A percentile compares a stretch with the other conserved stretches of the same genome.
Evolutionary conservation across 2,113 vertebrate species (phyloP).

Genomic region (Oryzias woworae): DNA sequence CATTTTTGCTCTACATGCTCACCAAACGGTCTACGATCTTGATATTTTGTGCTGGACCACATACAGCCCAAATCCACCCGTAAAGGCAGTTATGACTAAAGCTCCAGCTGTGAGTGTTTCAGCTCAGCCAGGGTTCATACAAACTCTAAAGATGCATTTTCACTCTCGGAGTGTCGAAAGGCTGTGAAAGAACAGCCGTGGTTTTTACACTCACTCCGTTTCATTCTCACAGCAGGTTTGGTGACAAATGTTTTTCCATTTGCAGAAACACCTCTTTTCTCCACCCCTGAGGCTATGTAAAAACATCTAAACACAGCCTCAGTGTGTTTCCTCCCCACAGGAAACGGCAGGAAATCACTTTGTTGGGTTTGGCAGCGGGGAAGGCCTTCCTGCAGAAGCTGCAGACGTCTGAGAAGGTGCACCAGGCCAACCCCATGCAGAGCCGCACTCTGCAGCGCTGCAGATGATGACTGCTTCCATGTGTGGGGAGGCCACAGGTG

Average conservation of each 20-base stretch:
- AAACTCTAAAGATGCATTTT: no score
- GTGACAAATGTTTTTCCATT: slow-evolving; percentile 44
- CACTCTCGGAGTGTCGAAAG: no score
- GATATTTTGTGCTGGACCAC: no score
- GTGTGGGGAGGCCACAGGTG: slow-evolving; percentile 37
- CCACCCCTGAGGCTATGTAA: slow-evolving; percentile 43
- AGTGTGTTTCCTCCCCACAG: slow-evolving; percentile 65
- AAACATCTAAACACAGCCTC: slow-evolving; percentile 73
- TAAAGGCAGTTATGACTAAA: no score
- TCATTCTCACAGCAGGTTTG: slow-evolving; percentile 27
- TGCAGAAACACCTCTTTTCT: slow-evolving; percentile 20
- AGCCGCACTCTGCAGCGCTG: slow-evolving; percentile 14
- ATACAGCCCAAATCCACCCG: no score
- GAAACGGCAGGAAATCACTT: slow-evolving; percentile 76
- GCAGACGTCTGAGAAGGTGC: slow-evolving; percentile 27
- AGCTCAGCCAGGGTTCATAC: no score
- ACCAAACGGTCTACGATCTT: no score
- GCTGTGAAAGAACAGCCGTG: no score
- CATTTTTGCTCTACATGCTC: no score
- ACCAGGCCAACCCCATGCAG: slow-evolving; percentile 9
- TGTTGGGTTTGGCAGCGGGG: slow-evolving; percentile 78
- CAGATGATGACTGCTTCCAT: slow-evolving; percentile 15
- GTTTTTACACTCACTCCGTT: slow-evolving; percentile 9
- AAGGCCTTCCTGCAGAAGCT: slow-evolving; percentile 69
- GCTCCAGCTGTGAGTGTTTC: no score